Conservation (phyloP, 2,888 invertebrate genomes). For the Drosophila nr. perissopoda region DNA sequence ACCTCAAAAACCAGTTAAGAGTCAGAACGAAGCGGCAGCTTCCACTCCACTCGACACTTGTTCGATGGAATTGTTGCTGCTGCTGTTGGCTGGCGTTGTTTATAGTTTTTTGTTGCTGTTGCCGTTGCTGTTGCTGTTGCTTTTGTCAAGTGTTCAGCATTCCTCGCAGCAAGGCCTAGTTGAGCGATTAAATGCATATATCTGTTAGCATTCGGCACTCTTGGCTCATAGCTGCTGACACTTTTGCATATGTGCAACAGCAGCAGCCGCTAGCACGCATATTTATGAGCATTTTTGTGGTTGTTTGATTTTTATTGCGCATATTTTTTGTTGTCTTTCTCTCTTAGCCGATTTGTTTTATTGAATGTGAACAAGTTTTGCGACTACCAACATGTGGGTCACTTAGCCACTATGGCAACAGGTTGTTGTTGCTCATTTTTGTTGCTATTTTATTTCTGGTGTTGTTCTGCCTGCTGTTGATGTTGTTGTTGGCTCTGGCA, state of each 20-base stretch:
- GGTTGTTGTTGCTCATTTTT: conserved; percentile 50
- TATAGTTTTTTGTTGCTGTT: conserved; percentile 22
- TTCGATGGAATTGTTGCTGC: conserved; percentile 41
- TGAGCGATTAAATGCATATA: conserved; percentile 48
- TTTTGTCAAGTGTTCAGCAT: conserved; percentile 65
- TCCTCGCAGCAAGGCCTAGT: conserved; percentile 48
- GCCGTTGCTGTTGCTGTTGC: conserved; percentile 12
- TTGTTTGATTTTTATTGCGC: conserved; percentile 56
- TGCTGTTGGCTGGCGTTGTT: conserved; percentile 21
- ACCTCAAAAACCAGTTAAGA: conserved; percentile 68
- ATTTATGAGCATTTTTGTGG: conserved; percentile 58
- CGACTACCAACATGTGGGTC: conserved; percentile 65
- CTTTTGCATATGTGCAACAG: conserved; percentile 32
- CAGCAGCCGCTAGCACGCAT: conserved; percentile 55
- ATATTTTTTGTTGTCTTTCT: conserved; percentile 21
- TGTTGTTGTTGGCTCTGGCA: conserved; percentile 31
- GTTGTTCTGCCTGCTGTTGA: conserved; percentile 19
- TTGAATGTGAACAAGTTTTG: conserved; percentile 70
- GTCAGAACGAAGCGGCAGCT: conserved; percentile 48
- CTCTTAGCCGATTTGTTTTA: conserved; percentile 61
- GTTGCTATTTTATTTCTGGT: conserved; percentile 24
- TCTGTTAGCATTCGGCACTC: conserved; percentile 26
- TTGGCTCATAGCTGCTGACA: conserved; percentile 34
- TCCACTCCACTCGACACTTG: conserved; percentile 49
- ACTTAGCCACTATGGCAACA: conserved; percentile 72